Conservation (phyloP, 23 tunicate species). For the Ciona savignyi region DNA sequence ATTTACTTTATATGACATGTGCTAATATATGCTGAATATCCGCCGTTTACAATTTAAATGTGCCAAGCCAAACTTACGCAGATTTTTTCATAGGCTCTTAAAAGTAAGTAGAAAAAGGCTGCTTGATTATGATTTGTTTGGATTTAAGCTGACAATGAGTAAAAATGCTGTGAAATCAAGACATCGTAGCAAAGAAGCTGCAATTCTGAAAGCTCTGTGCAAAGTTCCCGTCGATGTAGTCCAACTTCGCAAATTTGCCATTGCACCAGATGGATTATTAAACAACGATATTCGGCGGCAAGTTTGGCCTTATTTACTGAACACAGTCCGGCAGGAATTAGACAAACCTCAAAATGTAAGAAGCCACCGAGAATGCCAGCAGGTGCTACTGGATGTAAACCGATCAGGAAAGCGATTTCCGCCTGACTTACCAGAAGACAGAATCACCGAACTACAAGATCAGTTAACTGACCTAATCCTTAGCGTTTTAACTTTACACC, state of each 20-base stretch:
- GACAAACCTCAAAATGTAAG: conserved; percentile 18
- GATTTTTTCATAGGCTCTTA: no score
- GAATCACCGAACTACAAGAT: conserved; percentile 43
- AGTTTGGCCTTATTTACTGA: conserved; percentile 61
- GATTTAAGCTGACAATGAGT: no score
- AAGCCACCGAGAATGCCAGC: conserved; percentile 29
- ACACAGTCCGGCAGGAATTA: conserved; percentile 3
- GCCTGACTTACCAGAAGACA: conserved; percentile 36
- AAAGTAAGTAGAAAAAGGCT: no score
- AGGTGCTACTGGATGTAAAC: conserved; percentile 76
- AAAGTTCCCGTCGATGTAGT: conserved; percentile 75
- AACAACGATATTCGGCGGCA: conserved; percentile 25
- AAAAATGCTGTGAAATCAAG: no score
- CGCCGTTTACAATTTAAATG: no score
- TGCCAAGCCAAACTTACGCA: no score
- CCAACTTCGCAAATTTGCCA: conserved; percentile 59
- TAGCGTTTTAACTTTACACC: conserved; percentile 40
- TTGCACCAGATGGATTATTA: conserved; percentile 71
- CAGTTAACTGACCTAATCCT: conserved; percentile 65
- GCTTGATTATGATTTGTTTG: no score
- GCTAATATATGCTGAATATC: no score
- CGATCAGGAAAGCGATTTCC: conserved; percentile 81
- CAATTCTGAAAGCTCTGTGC: conserved; percentile 41
- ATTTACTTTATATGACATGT: no score
- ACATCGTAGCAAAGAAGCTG: background rate